These are phyloP conservation scores for Vannuccia rotundouncinata DNA, from an alignment of 2,888 invertebrate species.

Conservation along the genomic window DNA sequence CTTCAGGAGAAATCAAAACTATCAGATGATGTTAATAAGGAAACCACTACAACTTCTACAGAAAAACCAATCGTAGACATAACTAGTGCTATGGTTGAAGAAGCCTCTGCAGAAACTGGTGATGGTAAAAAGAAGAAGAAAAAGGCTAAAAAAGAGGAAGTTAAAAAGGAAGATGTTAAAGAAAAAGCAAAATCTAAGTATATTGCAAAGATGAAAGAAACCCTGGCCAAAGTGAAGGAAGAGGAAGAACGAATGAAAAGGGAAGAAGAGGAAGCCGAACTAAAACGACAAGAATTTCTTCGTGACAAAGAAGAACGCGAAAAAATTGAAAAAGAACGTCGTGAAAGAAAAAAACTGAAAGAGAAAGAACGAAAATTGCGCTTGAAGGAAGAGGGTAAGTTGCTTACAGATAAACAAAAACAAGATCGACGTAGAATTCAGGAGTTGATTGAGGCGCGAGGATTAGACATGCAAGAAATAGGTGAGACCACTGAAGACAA, in stretches of 20 bases:
- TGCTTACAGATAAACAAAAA: slow-evolving; percentile 85
- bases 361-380: slow-evolving; percentile 85
- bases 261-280: slow-evolving; percentile 64
- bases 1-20: slow-evolving; percentile 27
- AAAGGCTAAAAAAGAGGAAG: slow-evolving; percentile 7
- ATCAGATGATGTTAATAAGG: neutral
- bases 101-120: neutral
- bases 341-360: slow-evolving; percentile 78
- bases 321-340: slow-evolving; percentile 72
- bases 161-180: slow-evolving; percentile 18
- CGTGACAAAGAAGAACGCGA: slow-evolving; percentile 62
- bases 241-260: slow-evolving; percentile 69
- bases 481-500: slow-evolving; percentile 37
- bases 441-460: slow-evolving; percentile 39
- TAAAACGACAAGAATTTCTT: slow-evolving; percentile 57
- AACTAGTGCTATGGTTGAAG: neutral
- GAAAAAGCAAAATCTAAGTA: slow-evolving; percentile 28
- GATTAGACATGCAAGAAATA: slow-evolving; percentile 16
- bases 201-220: slow-evolving; percentile 39
- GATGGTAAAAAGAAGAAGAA: slow-evolving; percentile 39
- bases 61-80: neutral
- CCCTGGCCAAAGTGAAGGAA: slow-evolving; percentile 43
- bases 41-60: neutral
- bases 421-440: slow-evolving; percentile 51
- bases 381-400: slow-evolving; percentile 89